These are phyloP conservation scores for Thalassoma bifasciatum DNA, from an alignment of 2,113 vertebrate species.

Conservation along the genomic window DNA sequence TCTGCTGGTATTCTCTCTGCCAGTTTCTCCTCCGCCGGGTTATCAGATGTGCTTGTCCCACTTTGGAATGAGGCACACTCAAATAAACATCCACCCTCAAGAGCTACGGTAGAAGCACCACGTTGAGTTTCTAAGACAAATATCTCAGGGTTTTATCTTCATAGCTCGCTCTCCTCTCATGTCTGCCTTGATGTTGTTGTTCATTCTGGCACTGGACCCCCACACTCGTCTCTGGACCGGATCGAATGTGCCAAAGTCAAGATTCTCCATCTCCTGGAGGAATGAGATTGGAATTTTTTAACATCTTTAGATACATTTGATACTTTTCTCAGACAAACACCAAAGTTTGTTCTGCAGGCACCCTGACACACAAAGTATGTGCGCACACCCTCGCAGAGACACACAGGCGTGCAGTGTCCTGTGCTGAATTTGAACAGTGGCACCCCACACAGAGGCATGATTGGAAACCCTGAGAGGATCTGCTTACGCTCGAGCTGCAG, in stretches of 20 bases:
- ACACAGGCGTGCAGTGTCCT: not conserved
- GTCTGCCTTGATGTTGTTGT: conserved; percentile 56
- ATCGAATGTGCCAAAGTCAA: conserved; percentile 16
- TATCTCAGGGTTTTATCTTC: conserved; percentile 59
- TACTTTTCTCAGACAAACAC: conserved; percentile 16
- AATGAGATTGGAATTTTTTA: conserved; percentile 27
- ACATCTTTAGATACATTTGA: conserved; percentile 25
- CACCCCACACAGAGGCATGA: conserved; percentile 20
- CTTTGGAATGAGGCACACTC: conserved; percentile 68
- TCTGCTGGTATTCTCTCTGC: conserved; percentile 41
- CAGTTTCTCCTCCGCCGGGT: conserved; percentile 60
- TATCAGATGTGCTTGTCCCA: conserved; percentile 73
- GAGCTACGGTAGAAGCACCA: conserved; percentile 56
- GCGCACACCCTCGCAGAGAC: not conserved
- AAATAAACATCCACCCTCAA: conserved; percentile 69
- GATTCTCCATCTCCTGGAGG: conserved; percentile 35
- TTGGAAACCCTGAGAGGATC: conserved; percentile 29
- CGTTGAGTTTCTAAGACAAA: conserved; percentile 58
- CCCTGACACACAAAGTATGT: not conserved
- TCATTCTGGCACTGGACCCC: conserved; percentile 49
- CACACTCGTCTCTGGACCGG: conserved; percentile 12
- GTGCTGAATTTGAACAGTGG: conserved; percentile 1
- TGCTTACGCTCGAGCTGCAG: conserved; percentile 23
- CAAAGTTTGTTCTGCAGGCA: conserved; percentile 1
- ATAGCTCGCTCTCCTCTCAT: conserved; percentile 37